Evolutionary conservation across 2,888 invertebrate genomes (phyloP).

Genomic region (Metacarcinus magister): DNA sequence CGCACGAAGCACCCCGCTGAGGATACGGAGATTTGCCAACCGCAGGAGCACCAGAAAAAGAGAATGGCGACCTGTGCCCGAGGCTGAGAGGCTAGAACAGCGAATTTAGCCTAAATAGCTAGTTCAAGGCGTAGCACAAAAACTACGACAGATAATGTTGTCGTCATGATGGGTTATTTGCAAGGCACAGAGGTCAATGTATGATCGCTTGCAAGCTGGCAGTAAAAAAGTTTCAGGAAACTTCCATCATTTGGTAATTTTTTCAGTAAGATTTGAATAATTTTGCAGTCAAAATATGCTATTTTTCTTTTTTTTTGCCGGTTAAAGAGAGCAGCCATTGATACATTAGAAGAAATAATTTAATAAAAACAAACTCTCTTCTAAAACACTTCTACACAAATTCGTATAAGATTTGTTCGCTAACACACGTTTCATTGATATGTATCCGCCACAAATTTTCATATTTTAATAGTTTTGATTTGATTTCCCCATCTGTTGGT

Average conservation of each 20-base stretch:
- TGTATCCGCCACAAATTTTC: background rate
- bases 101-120: background rate
- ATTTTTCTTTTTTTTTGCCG: background rate
- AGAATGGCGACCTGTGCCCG: background rate
- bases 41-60: background rate
- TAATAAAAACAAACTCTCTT: background rate
- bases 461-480: background rate
- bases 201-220: background rate
- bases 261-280: background rate
- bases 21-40: background rate
- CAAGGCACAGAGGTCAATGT: background rate
- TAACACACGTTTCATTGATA: background rate
- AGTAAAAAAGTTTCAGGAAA: background rate
- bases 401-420: background rate
- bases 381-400: background rate
- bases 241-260: background rate
- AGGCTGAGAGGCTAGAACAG: background rate
- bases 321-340: background rate
- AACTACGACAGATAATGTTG: background rate
- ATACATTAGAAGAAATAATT: background rate
- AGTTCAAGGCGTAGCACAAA: background rate
- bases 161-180: background rate
- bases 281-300: background rate
- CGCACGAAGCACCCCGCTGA: constrained; percentile 13
- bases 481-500: background rate